Evolutionary conservation across 2,797 vertebrate species (phyloP).

Genomic region (Esox masquinongy): DNA sequence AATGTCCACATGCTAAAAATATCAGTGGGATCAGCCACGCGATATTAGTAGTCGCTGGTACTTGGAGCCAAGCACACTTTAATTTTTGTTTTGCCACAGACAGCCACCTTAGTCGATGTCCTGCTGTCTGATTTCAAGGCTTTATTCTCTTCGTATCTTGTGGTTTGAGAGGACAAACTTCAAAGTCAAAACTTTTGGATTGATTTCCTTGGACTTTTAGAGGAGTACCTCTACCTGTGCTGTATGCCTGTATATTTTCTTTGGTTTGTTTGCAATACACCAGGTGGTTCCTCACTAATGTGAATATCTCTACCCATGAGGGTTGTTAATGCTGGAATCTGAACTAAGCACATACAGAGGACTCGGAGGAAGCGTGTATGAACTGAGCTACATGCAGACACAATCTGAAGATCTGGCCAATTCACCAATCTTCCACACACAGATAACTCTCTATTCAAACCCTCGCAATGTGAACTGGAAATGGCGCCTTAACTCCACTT

Average conservation of each 20-base stretch:
- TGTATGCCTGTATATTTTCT: neutral
- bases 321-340: slow-evolving; percentile 25
- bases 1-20: slow-evolving; percentile 74
- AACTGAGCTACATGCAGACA: slow-evolving; percentile 52
- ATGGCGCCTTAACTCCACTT: slow-evolving; percentile 59
- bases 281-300: neutral
- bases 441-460: slow-evolving; percentile 14
- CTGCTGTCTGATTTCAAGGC: neutral
- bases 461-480: slow-evolving; percentile 69
- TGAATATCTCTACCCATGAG: neutral
- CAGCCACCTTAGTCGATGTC: slow-evolving; percentile 19
- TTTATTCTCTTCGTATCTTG: neutral
- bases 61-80: slow-evolving; percentile 34
- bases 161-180: neutral
- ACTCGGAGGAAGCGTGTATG: neutral
- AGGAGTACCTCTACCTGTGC: neutral
- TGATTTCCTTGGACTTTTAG: neutral
- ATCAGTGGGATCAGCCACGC: slow-evolving; percentile 41
- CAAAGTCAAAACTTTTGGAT: neutral
- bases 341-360: neutral
- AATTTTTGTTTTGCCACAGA: slow-evolving; percentile 33
- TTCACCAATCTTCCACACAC: slow-evolving; percentile 21
- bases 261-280: neutral
- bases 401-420: slow-evolving; percentile 64
- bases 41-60: slow-evolving; percentile 37